Conservation (phyloP, 2,888 invertebrate genomes). For the Apoda limacodes region DNA sequence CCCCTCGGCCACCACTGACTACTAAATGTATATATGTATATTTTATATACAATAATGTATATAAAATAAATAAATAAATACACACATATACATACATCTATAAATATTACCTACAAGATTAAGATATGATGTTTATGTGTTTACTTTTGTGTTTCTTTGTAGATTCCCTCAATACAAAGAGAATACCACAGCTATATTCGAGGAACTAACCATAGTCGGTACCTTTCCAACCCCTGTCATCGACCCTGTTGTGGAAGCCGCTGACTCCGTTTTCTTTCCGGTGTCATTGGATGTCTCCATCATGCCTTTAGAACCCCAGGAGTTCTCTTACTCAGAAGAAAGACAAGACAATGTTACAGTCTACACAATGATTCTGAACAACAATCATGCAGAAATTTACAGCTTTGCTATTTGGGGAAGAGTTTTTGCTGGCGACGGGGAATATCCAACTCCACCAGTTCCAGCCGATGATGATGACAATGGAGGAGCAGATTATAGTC, state of each 20-base stretch:
- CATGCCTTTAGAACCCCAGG: slow-evolving; percentile 49
- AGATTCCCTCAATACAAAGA: slow-evolving; percentile 52
- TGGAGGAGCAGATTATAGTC: too few species aligned
- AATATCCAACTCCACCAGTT: slow-evolving; percentile 34
- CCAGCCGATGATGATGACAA: too few species aligned
- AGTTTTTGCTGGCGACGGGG: slow-evolving; percentile 50
- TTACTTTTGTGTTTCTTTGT: too few species aligned
- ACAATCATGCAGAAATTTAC: slow-evolving; percentile 39
- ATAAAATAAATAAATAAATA: too few species aligned
- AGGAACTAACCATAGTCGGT: slow-evolving; percentile 50
- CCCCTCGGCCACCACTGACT: too few species aligned
- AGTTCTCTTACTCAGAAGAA: slow-evolving; percentile 31
- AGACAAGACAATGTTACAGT: slow-evolving; percentile 22
- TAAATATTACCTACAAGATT: too few species aligned
- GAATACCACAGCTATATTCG: slow-evolving; percentile 50
- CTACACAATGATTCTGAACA: slow-evolving; percentile 29
- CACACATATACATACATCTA: too few species aligned
- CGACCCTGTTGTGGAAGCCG: slow-evolving; percentile 27
- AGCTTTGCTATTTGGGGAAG: slow-evolving; percentile 67
- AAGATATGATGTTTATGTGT: too few species aligned
- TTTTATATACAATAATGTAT: too few species aligned
- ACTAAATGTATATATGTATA: too few species aligned
- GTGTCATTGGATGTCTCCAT: slow-evolving; percentile 57
- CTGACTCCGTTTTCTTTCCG: slow-evolving; percentile 53
- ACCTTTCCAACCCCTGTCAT: slow-evolving; percentile 40